phyloP scores from a whole-genome alignment of 2,113 vertebrate genomes.

The Corythaeola cristata region DNA sequence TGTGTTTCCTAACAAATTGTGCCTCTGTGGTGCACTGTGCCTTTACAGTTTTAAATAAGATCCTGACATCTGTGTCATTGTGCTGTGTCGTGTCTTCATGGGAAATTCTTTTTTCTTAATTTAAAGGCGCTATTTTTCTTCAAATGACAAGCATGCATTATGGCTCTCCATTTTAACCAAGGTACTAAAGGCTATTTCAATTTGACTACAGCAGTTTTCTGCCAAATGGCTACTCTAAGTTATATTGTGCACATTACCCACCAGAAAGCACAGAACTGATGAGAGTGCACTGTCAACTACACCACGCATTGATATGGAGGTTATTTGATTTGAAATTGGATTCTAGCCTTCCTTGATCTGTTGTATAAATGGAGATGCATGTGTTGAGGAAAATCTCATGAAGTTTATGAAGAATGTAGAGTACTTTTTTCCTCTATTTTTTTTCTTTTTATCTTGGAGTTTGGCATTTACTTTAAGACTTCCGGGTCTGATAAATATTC shows the following conservation, averaged over 20 bases:
- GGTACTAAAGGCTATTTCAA: conserved; percentile 77
- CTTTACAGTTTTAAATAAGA: conserved; percentile 72
- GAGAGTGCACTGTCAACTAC: conserved; percentile 73
- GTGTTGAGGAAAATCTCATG: conserved; percentile 69
- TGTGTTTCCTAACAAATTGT: conserved; percentile 62
- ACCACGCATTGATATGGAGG: conserved; percentile 73
- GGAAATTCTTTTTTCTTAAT: conserved; percentile 63
- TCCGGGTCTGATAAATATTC: conserved; percentile 69
- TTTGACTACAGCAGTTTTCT: conserved; percentile 77
- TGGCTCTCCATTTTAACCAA: conserved; percentile 71
- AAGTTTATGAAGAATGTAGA: conserved; percentile 67
- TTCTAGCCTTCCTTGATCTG: conserved; percentile 77
- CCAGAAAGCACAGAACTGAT: conserved; percentile 76
- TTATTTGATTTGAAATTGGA: conserved; percentile 84
- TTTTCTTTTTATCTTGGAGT: not conserved
- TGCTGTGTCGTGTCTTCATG: conserved; percentile 1
- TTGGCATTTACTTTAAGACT: conserved; percentile 58
- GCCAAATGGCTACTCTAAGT: conserved; percentile 77
- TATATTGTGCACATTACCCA: conserved; percentile 75
- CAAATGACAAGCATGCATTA: conserved; percentile 72
- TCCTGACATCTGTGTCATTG: conserved; percentile 57
- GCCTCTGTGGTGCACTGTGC: not conserved
- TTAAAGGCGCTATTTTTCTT: conserved; percentile 67
- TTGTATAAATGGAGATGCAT: conserved; percentile 75
- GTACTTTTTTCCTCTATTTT: not conserved